phyloP scores from a whole-genome alignment of 92 coral and sea anemone species.

The Isaurus tuberculatus region DNA sequence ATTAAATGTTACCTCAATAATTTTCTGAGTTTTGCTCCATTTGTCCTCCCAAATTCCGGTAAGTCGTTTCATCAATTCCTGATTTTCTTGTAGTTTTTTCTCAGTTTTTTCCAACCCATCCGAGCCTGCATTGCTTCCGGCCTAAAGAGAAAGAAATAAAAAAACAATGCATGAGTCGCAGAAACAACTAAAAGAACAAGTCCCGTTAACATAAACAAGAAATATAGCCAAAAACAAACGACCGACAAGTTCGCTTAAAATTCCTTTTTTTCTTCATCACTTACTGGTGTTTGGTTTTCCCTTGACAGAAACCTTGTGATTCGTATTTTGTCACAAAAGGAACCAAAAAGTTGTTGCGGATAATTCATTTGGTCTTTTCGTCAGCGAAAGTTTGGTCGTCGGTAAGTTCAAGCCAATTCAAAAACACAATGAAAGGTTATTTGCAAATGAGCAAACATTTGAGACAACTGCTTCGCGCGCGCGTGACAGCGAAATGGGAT shows the following conservation, averaged over 20 bases:
- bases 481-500: constrained; percentile 17
- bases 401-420: constrained; percentile 25
- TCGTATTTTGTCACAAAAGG: constrained; percentile 28
- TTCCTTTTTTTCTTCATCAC: background rate
- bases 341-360: constrained; percentile 42
- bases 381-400: background rate
- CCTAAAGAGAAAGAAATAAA: constrained; percentile 37
- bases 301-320: background rate
- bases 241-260: background rate
- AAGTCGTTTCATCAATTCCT: constrained; percentile 89
- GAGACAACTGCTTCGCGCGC: constrained; percentile 22
- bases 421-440: constrained; percentile 29
- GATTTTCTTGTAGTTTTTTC: constrained; percentile 92
- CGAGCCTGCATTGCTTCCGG: constrained; percentile 58
- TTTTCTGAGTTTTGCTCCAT: constrained; percentile 95
- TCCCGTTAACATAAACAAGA: background rate
- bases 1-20: constrained; percentile 80
- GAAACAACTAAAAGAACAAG: background rate
- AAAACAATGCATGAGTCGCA: background rate
- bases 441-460: constrained; percentile 48
- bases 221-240: background rate
- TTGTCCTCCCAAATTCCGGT: constrained; percentile 99
- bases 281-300: constrained; percentile 13
- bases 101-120: constrained; percentile 77
- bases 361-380: constrained; percentile 15